Conservation (phyloP, 2,888 invertebrate species). For the Neoaliturus tenellus region DNA sequence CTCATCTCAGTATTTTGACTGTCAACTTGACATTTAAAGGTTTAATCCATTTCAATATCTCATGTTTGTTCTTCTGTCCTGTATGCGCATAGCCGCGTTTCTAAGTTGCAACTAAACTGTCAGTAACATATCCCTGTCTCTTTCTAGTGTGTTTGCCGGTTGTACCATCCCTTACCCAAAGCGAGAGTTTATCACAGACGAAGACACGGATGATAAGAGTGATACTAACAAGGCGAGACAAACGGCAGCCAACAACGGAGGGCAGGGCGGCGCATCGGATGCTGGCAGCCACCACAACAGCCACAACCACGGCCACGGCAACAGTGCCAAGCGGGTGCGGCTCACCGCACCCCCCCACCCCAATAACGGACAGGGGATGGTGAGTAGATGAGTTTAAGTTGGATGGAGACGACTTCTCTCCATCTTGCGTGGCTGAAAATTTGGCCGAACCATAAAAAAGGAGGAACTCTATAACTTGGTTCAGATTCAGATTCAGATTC, state of each 20-base stretch:
- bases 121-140: too few species aligned
- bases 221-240: conserved; percentile 73
- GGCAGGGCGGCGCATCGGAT: conserved; percentile 67
- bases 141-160: conserved; percentile 90
- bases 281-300: conserved; percentile 70
- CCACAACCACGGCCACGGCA: conserved; percentile 74
- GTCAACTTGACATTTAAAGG: too few species aligned
- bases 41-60: too few species aligned
- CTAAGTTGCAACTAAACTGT: too few species aligned
- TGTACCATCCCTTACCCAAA: conserved; percentile 99
- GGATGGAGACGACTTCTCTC: too few species aligned
- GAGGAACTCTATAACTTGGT: too few species aligned
- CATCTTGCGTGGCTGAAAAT: too few species aligned
- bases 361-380: conserved; percentile 52
- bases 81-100: too few species aligned
- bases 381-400: neutral
- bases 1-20: too few species aligned
- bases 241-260: conserved; percentile 66
- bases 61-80: too few species aligned
- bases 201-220: conserved; percentile 96
- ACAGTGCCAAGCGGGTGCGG: conserved; percentile 80
- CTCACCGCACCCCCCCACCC: conserved; percentile 76
- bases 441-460: too few species aligned
- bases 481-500: too few species aligned
- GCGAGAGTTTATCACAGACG: conserved; percentile 97